Evolutionary conservation across 1,140 invertebrate species (phyloP).

Genomic region (Araneus ventricosus): DNA sequence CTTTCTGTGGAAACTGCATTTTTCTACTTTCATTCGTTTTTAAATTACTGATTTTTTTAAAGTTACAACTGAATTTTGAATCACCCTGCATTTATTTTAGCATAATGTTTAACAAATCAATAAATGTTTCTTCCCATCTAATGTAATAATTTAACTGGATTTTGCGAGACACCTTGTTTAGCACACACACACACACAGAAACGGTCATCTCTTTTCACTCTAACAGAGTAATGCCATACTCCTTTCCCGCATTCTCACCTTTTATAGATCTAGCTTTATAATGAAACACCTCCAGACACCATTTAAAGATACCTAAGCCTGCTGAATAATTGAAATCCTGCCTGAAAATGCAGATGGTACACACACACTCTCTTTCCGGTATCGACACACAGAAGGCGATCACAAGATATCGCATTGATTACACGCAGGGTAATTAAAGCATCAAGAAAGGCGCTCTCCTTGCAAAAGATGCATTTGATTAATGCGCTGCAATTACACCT

Average conservation of each 20-base stretch:
- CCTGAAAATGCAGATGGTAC: background rate
- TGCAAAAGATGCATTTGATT: constrained; percentile 56
- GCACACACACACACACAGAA: too few species aligned
- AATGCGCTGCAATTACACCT: constrained; percentile 65
- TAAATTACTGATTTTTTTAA: too few species aligned
- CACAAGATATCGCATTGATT: constrained; percentile 33
- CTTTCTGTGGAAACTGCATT: too few species aligned
- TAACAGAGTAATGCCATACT: too few species aligned
- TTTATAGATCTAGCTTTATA: background rate
- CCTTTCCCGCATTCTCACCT: background rate
- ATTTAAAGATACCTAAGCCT: background rate
- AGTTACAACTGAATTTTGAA: too few species aligned
- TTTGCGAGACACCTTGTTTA: too few species aligned
- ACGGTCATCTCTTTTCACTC: too few species aligned
- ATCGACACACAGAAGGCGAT: background rate
- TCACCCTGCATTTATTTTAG: too few species aligned
- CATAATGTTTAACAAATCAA: too few species aligned
- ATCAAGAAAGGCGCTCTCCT: constrained; percentile 52
- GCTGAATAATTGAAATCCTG: background rate
- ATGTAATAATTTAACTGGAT: too few species aligned
- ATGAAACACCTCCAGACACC: constrained; percentile 12
- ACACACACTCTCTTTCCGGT: background rate
- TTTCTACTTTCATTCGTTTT: too few species aligned
- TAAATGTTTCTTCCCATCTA: too few species aligned
- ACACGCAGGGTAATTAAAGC: constrained; percentile 51